These are phyloP conservation scores for Cyclina sinensis DNA, from an alignment of 1,140 invertebrate species.

Conservation along the genomic window DNA sequence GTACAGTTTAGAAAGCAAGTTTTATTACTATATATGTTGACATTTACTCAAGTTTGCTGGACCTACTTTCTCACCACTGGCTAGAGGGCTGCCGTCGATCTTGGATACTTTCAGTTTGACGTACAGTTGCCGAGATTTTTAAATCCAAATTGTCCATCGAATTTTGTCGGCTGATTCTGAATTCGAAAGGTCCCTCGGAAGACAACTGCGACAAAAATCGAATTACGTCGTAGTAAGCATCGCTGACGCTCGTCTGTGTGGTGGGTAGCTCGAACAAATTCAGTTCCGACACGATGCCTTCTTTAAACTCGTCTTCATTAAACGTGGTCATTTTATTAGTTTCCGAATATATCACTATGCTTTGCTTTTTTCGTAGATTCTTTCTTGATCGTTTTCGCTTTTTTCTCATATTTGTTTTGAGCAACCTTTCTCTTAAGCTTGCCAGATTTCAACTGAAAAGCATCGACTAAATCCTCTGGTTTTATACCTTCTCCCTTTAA, in stretches of 20 bases:
- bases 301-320: conserved; percentile 41
- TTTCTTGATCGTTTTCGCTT: background rate
- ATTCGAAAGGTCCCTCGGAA: background rate
- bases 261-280: conserved; percentile 54
- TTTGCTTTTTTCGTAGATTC: too few species aligned
- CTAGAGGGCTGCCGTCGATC: conserved; percentile 27
- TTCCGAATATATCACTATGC: background rate
- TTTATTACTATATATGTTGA: too few species aligned
- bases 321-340: conserved; percentile 10
- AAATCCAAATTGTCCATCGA: conserved; percentile 64
- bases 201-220: conserved; percentile 31
- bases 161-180: conserved; percentile 57
- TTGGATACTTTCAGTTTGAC: conserved; percentile 55
- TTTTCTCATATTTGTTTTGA: background rate
- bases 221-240: conserved; percentile 54
- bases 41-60: too few species aligned
- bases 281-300: conserved; percentile 29
- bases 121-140: conserved; percentile 32
- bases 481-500: conserved; percentile 43
- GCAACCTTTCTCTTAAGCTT: background rate
- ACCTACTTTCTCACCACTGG: too few species aligned
- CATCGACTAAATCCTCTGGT: background rate
- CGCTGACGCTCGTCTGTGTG: conserved; percentile 58
- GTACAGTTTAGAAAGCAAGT: too few species aligned
- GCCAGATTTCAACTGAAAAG: background rate